These are phyloP conservation scores for Cynopterus brachyotis DNA, from an alignment of 2,113 vertebrate species.

Conservation along the genomic window DNA sequence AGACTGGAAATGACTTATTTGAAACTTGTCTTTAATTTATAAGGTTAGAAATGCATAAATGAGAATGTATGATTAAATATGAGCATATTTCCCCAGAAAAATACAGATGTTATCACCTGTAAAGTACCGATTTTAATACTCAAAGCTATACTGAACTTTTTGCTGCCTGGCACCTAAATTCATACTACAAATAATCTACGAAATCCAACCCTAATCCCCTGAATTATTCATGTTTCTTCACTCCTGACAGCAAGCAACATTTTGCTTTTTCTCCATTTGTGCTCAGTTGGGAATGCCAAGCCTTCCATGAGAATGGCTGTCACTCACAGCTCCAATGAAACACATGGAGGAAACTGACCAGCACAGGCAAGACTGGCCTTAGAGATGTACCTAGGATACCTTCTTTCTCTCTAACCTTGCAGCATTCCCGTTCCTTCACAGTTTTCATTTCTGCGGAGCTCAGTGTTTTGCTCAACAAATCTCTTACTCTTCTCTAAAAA, in stretches of 20 bases:
- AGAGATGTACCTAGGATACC: neutral
- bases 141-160: neutral
- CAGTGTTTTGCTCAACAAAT: conserved; percentile 8
- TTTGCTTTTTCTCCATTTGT: neutral
- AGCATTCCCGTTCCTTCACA: neutral
- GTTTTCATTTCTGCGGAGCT: conserved; percentile 1
- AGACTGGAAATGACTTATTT: neutral
- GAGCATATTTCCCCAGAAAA: neutral
- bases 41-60: neutral
- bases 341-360: neutral
- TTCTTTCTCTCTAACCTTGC: neutral
- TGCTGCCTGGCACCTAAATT: neutral
- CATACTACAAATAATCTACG: neutral
- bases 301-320: neutral
- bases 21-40: neutral
- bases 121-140: conserved; percentile 1
- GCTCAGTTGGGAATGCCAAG: neutral
- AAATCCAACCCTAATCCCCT: neutral
- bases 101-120: neutral
- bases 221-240: neutral
- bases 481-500: conserved; percentile 43
- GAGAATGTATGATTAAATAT: neutral
- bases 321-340: neutral
- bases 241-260: neutral
- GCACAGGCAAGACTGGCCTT: accelerated